Percentiles rank a stretch among this genome's conserved stretches.
Evolutionary conservation across 2,113 vertebrate genomes (phyloP).

Genomic region (Apodemus sylvaticus): DNA sequence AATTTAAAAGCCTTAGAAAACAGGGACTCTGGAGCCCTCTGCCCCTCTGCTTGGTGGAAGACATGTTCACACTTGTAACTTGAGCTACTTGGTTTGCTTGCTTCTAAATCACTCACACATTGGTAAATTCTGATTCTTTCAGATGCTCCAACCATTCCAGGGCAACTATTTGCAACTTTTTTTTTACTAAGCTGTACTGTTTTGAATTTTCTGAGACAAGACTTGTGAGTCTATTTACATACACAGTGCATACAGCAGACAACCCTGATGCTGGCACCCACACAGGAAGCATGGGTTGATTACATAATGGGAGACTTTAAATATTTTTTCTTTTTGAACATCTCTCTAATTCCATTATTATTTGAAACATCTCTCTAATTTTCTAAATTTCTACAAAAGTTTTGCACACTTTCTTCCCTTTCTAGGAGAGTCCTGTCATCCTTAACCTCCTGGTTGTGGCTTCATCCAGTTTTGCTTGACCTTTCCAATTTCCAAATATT

Average conservation of each 20-base stretch:
- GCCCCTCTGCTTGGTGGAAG: background rate
- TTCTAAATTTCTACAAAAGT: slow-evolving; percentile 34
- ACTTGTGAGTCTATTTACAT: slow-evolving; percentile 19
- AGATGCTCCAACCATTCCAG: background rate
- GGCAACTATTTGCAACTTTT: background rate
- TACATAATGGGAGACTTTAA: background rate
- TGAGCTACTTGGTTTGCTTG: background rate
- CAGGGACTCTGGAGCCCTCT: background rate
- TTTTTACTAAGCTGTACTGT: background rate
- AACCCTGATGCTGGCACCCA: background rate
- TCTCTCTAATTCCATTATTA: background rate
- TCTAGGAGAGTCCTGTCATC: slow-evolving; percentile 28
- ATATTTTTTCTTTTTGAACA: slow-evolving; percentile 11
- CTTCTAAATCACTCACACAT: background rate
- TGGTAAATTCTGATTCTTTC: background rate
- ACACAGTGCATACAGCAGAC: background rate
- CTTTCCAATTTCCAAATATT: background rate
- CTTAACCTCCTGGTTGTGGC: background rate
- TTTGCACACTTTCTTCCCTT: slow-evolving; percentile 32
- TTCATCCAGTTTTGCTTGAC: background rate
- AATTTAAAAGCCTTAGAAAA: background rate
- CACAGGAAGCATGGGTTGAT: background rate
- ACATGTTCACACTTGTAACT: background rate
- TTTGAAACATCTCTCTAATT: slow-evolving; percentile 6
- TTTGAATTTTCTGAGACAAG: slow-evolving; percentile 45